These are phyloP conservation scores for Drosophila tani DNA, from an alignment of 1,140 invertebrate species.

Conservation along the genomic window DNA sequence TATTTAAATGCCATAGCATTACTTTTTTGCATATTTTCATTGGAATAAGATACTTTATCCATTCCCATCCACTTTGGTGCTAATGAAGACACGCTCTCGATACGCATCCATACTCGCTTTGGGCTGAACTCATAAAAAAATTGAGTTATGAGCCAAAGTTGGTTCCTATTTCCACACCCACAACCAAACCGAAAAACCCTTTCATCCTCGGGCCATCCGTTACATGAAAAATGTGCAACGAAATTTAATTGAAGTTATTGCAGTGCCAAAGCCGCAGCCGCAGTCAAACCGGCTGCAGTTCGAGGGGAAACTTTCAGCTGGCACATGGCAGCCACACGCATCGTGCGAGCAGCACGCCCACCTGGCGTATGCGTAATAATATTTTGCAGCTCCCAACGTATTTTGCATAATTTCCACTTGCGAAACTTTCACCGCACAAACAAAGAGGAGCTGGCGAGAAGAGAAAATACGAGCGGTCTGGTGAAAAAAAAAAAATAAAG, in stretches of 20 bases:
- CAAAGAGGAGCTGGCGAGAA: constrained; percentile 38
- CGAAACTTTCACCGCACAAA: constrained; percentile 69
- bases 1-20: not conserved
- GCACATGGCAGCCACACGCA: constrained; percentile 53
- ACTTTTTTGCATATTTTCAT: not conserved
- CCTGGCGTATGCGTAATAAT: constrained; percentile 78
- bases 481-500: constrained; percentile 9
- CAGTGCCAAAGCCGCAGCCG: constrained; percentile 53
- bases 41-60: not conserved
- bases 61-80: constrained; percentile 7
- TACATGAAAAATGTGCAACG: constrained; percentile 64
- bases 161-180: constrained; percentile 6
- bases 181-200: constrained; percentile 3
- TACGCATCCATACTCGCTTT: constrained; percentile 14
- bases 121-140: constrained; percentile 30
- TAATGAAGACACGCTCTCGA: constrained; percentile 36
- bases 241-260: constrained; percentile 77
- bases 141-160: constrained; percentile 53
- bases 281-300: constrained; percentile 34
- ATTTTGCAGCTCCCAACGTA: constrained; percentile 61
- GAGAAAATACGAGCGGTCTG: constrained; percentile 21
- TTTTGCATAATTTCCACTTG: constrained; percentile 81
- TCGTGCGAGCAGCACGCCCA: constrained; percentile 42
- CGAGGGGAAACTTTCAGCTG: constrained; percentile 58
- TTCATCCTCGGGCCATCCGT: constrained; percentile 19